These are phyloP conservation scores for Pygathrix nemaeus DNA, from an alignment of 2,113 vertebrate species.

Conservation along the genomic window DNA sequence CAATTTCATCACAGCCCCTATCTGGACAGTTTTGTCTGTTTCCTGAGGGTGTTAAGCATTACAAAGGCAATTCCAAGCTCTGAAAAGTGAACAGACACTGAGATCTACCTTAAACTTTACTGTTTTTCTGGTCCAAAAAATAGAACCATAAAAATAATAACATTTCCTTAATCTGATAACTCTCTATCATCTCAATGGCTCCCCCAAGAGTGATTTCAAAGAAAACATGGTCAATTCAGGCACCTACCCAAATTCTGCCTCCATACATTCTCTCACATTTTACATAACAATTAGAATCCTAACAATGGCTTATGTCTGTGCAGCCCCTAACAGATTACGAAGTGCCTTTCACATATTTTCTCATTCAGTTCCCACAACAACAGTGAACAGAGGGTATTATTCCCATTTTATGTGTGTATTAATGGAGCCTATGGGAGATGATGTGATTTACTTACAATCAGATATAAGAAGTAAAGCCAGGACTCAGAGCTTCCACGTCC, in stretches of 20 bases:
- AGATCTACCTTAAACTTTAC: background rate
- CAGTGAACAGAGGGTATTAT: background rate
- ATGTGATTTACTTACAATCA: background rate
- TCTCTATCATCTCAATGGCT: background rate
- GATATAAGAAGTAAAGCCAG: background rate
- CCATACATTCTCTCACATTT: background rate
- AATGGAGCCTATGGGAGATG: background rate
- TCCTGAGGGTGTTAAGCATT: background rate
- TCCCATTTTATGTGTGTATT: background rate
- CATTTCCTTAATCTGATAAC: background rate
- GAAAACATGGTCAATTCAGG: background rate
- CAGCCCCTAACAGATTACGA: background rate
- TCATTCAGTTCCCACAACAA: background rate
- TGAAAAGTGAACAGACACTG: background rate
- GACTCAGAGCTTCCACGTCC: background rate
- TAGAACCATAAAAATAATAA: background rate
- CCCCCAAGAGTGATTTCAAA: background rate
- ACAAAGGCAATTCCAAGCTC: background rate
- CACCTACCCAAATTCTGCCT: background rate
- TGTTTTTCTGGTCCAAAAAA: background rate
- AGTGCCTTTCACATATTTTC: background rate
- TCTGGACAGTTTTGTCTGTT: background rate
- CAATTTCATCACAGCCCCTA: background rate
- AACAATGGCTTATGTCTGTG: background rate
- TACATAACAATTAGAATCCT: background rate